Evolutionary conservation across 2,113 vertebrate species (phyloP), one percentile per base, ranked within the genome.

Genomic region (Gadus chalcogrammus): DNA sequence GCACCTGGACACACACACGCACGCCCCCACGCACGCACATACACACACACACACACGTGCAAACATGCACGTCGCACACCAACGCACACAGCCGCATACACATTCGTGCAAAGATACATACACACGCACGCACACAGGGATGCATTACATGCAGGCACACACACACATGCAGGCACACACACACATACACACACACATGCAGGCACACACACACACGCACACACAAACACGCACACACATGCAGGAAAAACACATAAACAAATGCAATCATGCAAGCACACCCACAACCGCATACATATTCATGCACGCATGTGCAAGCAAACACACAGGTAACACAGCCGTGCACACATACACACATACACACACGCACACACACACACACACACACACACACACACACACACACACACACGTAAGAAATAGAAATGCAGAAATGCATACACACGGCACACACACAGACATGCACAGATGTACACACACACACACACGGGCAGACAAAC

Each of bases 1-100:
- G 87, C 79, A 99, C 89, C 97, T 99, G 82, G 64, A 84, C 64
- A 68, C 67, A 70, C 52, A 62, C 15, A 52, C 27, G 58, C 71
- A 72, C n/a, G 48, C 61, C 61, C 61, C 27, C 22, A 61, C 38
- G 63, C 20, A 64, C 22, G 72, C 65, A 76, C 20, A 20, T 20
- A 20, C 20, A 20, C 20, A 20, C 20, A 20, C 20, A n/a, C n/a
- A 20, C 20, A 20, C 20, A 20, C 20, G 2, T 24, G 24, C 24
- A 24, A 24, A 2, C 24, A 24, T 24, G 24, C 24, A 24, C 1
- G n/a, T n/a, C n/a, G 24, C 24, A 24, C 24, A 24, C 24, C 52
- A 20, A 20, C 20, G 20, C 20, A 20, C 24, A 69, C 67, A 79
- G 67, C 82, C 18, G 59, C 60, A 72, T 65, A 79, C 18, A 68